Conservation (phyloP, 2,113 vertebrate species). For the Pituophis catenifer region DNA sequence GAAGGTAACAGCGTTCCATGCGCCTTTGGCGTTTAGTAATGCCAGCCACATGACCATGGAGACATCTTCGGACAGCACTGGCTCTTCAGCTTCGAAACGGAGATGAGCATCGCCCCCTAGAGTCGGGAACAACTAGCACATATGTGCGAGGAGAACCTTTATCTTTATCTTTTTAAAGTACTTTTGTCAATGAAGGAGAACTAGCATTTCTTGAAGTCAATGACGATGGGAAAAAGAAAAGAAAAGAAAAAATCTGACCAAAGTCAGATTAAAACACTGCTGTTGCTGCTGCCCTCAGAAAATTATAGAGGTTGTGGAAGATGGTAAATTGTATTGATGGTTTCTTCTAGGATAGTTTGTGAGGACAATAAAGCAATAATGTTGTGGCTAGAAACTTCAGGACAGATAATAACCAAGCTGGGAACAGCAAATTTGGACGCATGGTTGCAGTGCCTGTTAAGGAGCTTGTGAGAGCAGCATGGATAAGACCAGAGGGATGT, state of each 20-base stretch:
- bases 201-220: background rate
- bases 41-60: too few species aligned
- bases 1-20: too few species aligned
- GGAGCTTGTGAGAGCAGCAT: background rate
- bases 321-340: background rate
- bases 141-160: too few species aligned
- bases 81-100: too few species aligned
- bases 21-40: too few species aligned
- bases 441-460: background rate
- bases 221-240: background rate
- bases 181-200: background rate
- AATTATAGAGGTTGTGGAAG: background rate
- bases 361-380: background rate
- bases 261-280: background rate
- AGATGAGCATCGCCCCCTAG: too few species aligned
- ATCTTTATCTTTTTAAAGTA: background rate
- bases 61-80: too few species aligned
- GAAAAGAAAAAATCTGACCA: background rate
- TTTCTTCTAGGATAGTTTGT: background rate
- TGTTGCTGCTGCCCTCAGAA: background rate
- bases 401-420: background rate
- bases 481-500: background rate
- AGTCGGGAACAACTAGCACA: too few species aligned
- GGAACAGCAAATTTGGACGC: background rate
- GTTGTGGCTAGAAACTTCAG: background rate